phyloP scores from a whole-genome alignment of 2,797 vertebrate species.

The Phalloptychus januarius region DNA sequence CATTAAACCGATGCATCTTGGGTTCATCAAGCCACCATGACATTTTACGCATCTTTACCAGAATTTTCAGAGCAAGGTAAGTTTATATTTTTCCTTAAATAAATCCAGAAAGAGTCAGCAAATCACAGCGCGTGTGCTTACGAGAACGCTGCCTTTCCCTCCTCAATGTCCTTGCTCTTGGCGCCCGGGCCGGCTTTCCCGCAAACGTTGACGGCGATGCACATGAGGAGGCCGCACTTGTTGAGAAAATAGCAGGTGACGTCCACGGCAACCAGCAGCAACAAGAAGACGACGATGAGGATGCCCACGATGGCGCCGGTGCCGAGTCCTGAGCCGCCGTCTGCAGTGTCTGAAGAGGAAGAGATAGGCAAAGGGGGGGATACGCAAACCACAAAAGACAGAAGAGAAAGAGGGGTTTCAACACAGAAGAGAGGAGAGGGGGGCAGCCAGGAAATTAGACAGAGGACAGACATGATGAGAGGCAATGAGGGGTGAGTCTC shows the following conservation, averaged over 20 bases:
- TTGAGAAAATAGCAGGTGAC: conserved; percentile 99
- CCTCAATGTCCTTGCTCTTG: conserved; percentile 96
- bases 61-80: neutral
- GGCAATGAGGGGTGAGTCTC: conserved; percentile 45
- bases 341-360: conserved; percentile 76
- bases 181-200: conserved; percentile 91
- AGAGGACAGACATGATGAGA: conserved; percentile 53
- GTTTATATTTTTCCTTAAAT: neutral
- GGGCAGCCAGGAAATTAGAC: conserved; percentile 54
- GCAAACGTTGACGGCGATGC: conserved; percentile 95
- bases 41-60: neutral
- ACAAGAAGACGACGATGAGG: conserved; percentile 92
- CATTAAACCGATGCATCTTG: neutral
- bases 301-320: conserved; percentile 97
- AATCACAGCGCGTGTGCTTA: conserved; percentile 74
- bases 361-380: conserved; percentile 38
- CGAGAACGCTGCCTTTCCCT: conserved; percentile 97
- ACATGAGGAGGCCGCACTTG: conserved; percentile 98
- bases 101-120: too few relatives aligned
- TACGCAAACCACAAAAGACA: conserved; percentile 42
- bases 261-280: conserved; percentile 91
- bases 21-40: neutral
- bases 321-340: conserved; percentile 83
- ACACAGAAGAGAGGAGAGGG: conserved; percentile 30
- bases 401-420: conserved; percentile 34